Base-by-base conservation (phyloP, 1,140 invertebrate species). In the Sitobion miscanthi region DNA sequence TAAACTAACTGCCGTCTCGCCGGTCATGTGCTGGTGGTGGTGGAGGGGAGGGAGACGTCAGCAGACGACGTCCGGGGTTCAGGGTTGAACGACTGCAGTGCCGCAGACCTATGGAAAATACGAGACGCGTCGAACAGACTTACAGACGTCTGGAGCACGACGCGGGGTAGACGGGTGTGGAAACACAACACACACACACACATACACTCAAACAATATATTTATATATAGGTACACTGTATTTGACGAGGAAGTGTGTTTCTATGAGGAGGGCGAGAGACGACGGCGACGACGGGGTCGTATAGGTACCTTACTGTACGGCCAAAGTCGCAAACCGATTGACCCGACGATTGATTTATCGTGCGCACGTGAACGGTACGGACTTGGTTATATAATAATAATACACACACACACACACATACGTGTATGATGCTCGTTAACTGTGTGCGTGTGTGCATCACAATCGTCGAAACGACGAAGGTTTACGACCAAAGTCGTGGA, bases 271-370 rank as follows among this genome's bases (percentile, higher is more conserved):
- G 45, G 62, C 57, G 62, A n/a, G 62, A 77, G 62, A 77, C 49
- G 86, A n/a, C 30, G 49, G 9, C 9, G 45, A 47, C 45, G 45
- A 47, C 0, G 35, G 17, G 49, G 87, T 54, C 25, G n/a, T 54
- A 8, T n/a, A n/a, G 30, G 62, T 77, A n/a, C 57, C 57, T 2
- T 62, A 30, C 3, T 30, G 4, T 3, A 77, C n/a, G 77, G 91
- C 47, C 23, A 8, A 47, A 54, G 45, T 92, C 77, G 20, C 91
- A 45, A 83, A 82, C 91, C 91, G 91, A 83, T 92, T 52, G 77
- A 83, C 8, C 77, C n/a, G 47, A 52, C 91, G 91, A 85, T 83
- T 92, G 91, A 92, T 92, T 92, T 92, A 83, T n/a, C 45, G 89
- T 38, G n/a, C 38, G 62, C 89, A 90, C 52, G 54, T 90, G 89